These are phyloP conservation scores for Chrysocyon brachyurus DNA, from an alignment of 2,797 vertebrate genomes.

Conservation along the genomic window DNA sequence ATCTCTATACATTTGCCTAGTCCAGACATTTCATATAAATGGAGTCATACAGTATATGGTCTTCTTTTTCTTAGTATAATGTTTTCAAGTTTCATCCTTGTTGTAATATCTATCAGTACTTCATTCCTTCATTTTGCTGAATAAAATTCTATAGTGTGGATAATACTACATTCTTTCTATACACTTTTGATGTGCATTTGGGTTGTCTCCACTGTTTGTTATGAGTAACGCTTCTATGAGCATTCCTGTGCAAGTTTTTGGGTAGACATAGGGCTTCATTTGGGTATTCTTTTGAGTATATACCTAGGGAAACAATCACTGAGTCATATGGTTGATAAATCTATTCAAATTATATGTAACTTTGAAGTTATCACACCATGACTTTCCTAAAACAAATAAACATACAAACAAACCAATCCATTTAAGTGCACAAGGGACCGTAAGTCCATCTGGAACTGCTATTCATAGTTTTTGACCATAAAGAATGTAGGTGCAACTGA, in stretches of 20 bases:
- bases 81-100: neutral
- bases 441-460: neutral
- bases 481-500: neutral
- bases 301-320: neutral
- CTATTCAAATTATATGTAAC: neutral
- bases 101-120: neutral
- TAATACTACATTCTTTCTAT: neutral
- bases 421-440: neutral
- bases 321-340: neutral
- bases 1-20: neutral
- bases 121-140: conserved; percentile 12
- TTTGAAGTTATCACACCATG: neutral
- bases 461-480: neutral
- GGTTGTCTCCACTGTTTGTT: neutral
- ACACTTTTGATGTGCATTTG: neutral
- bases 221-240: neutral
- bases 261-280: neutral
- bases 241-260: neutral
- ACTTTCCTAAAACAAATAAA: neutral
- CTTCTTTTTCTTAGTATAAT: neutral
- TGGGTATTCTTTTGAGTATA: neutral
- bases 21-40: neutral
- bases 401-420: neutral
- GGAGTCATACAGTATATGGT: neutral
- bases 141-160: neutral